Conservation (phyloP, 2,888 invertebrate species). For the Buathra laborator region DNA sequence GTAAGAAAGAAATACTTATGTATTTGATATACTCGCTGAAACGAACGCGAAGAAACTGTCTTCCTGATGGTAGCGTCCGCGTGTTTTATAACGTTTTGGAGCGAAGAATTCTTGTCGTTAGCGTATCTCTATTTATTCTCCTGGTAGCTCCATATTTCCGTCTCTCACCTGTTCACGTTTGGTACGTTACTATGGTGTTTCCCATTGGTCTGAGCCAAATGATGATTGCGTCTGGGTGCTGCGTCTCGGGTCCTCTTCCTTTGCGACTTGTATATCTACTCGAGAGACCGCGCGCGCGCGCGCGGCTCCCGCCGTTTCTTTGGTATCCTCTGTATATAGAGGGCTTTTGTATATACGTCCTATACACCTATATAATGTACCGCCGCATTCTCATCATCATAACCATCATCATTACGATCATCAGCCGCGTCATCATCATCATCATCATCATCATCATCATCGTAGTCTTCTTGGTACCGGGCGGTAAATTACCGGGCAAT, state of each 20-base stretch:
- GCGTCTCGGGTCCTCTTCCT: slow-evolving; percentile 71
- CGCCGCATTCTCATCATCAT: slow-evolving; percentile 73
- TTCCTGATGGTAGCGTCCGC: slow-evolving; percentile 26
- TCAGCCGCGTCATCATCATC: slow-evolving; percentile 74
- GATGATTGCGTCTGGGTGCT: slow-evolving; percentile 80
- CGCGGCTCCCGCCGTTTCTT: slow-evolving; percentile 39
- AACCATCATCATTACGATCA: slow-evolving; percentile 65
- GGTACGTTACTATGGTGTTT: slow-evolving; percentile 77
- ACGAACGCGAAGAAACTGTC: slow-evolving; percentile 68
- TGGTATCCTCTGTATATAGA: background rate
- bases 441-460: slow-evolving; percentile 72
- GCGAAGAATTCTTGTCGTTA: slow-evolving; percentile 41
- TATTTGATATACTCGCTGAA: slow-evolving; percentile 49
- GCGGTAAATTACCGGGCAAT: slow-evolving; percentile 63
- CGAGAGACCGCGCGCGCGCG: background rate
- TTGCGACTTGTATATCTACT: background rate
- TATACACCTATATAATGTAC: slow-evolving; percentile 48
- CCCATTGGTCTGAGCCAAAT: slow-evolving; percentile 81
- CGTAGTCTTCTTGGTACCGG: slow-evolving; percentile 55
- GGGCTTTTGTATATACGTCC: slow-evolving; percentile 24
- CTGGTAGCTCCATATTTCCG: slow-evolving; percentile 27
- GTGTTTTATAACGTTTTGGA: slow-evolving; percentile 62
- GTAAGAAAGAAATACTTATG: background rate
- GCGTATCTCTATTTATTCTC: slow-evolving; percentile 46
- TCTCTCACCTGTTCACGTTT: slow-evolving; percentile 63